phyloP scores from a whole-genome alignment of 2,113 vertebrate species.

The Muntiacus muntjak region DNA sequence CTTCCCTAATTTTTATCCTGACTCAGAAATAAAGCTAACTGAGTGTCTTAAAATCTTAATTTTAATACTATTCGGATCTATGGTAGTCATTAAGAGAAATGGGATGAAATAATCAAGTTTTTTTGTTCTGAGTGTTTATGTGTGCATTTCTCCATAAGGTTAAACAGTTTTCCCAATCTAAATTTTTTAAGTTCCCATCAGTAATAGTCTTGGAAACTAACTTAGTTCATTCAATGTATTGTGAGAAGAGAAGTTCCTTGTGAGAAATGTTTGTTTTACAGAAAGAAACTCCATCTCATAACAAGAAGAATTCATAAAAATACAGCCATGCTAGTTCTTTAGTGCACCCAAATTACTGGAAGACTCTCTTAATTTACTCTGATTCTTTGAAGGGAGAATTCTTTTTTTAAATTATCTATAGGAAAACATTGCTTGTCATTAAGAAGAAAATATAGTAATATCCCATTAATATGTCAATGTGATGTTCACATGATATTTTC shows the following conservation, averaged over 20 bases:
- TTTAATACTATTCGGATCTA: not conserved
- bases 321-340: not conserved
- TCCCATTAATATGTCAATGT: not conserved
- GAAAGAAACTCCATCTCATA: not conserved
- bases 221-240: not conserved
- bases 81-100: not conserved
- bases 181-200: conserved; percentile 22
- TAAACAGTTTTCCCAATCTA: conserved; percentile 15
- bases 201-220: not conserved
- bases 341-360: not conserved
- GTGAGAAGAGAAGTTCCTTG: not conserved
- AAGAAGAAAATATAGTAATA: not conserved
- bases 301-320: conserved; percentile 21
- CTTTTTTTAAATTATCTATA: not conserved
- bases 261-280: conserved; percentile 7
- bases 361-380: not conserved
- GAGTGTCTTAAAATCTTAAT: not conserved
- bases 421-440: not conserved
- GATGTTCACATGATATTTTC: not conserved
- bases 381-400: not conserved
- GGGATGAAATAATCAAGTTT: not conserved
- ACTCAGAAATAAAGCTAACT: not conserved
- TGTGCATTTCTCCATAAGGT: not conserved
- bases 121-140: not conserved
- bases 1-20: not conserved